Evolutionary conservation across 92 coral and sea anemone genomes (phyloP).

Genomic region (Bergia puertoricense): DNA sequence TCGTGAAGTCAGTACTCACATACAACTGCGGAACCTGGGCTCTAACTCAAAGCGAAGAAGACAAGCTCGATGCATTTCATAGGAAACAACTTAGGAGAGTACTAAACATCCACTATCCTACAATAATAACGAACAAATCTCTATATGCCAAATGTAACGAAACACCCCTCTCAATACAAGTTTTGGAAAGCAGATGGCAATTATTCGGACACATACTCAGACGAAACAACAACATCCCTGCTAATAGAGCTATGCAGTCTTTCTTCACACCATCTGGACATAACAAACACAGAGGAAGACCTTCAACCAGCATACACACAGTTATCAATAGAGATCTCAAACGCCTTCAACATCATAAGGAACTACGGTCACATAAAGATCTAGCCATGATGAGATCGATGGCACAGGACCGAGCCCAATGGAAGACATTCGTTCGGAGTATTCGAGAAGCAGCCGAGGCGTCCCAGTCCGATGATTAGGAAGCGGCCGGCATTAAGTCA

Average conservation of each 20-base stretch:
- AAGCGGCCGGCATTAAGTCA: slow-evolving; percentile 11
- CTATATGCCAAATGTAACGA: not conserved
- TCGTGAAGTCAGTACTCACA: no score
- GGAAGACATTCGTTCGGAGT: slow-evolving; percentile 13
- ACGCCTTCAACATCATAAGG: slow-evolving; percentile 23
- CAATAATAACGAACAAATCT: no score
- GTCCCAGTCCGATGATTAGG: slow-evolving; percentile 15
- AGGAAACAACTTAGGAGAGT: no score
- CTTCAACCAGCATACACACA: slow-evolving; percentile 18
- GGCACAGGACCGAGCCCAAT: slow-evolving; percentile 18
- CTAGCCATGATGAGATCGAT: slow-evolving; percentile 14
- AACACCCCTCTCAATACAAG: not conserved
- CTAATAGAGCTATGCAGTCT: not conserved
- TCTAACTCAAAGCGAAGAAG: no score
- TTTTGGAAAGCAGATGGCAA: not conserved
- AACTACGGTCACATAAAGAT: slow-evolving; percentile 3
- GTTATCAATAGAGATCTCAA: slow-evolving; percentile 23
- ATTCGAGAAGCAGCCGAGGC: slow-evolving; percentile 19
- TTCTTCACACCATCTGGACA: not conserved
- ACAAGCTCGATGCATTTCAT: no score
- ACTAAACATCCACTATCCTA: no score
- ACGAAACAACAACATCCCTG: not conserved
- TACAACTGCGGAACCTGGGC: no score
- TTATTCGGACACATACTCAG: not conserved
- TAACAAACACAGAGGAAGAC: slow-evolving; percentile 18